Evolutionary conservation across 2,797 vertebrate species (phyloP).

Genomic region (Gephyroberyx darwinii): DNA sequence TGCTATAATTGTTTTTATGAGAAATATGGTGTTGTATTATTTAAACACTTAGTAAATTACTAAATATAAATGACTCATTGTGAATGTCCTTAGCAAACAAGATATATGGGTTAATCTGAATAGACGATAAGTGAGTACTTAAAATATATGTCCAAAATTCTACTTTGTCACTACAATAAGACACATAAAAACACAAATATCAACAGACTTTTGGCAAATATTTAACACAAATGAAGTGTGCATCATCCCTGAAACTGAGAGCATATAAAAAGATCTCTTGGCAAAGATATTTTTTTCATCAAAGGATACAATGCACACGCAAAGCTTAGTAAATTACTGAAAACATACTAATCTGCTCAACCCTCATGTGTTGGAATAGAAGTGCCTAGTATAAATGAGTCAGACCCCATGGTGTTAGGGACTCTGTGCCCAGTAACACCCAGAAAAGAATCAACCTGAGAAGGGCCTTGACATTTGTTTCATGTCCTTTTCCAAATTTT

Average conservation of each 20-base stretch:
- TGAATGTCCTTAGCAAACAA: conserved; percentile 27
- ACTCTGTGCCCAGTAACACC: neutral
- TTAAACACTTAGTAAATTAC: conserved; percentile 13
- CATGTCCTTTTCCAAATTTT: no score
- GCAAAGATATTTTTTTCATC: conserved; percentile 11
- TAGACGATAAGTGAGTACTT: conserved; percentile 18
- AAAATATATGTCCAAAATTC: conserved; percentile 26
- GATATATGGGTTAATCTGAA: conserved; percentile 22
- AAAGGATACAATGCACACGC: conserved; percentile 26
- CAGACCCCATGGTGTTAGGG: neutral
- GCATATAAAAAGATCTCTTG: conserved; percentile 24
- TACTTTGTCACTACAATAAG: conserved; percentile 16
- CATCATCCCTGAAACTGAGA: conserved; percentile 18
- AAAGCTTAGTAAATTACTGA: conserved; percentile 28
- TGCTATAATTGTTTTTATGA: conserved; percentile 19
- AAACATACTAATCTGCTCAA: conserved; percentile 30
- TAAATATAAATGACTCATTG: neutral
- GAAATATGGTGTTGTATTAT: conserved; percentile 18
- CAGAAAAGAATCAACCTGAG: neutral
- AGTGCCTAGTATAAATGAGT: neutral
- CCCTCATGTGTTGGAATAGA: neutral
- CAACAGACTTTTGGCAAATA: conserved; percentile 15
- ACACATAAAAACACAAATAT: conserved; percentile 33
- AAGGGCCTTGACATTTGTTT: no score
- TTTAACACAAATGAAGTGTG: conserved; percentile 35